phyloP scores from a whole-genome alignment of 2,113 vertebrate species.

The Podiceps cristatus region DNA sequence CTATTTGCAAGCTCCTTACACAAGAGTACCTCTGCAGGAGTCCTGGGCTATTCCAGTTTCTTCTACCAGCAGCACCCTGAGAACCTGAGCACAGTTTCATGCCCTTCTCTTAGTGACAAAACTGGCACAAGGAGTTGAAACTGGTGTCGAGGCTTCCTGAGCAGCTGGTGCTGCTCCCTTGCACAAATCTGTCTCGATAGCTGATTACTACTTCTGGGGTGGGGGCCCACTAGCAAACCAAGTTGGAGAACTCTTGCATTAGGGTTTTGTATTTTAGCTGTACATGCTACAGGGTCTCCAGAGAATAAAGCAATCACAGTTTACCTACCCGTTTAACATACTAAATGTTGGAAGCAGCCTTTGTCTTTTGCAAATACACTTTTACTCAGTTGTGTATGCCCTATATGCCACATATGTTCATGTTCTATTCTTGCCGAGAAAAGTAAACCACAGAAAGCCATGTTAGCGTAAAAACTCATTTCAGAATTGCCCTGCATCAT shows the following conservation, averaged over 20 bases:
- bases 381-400: background rate
- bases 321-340: background rate
- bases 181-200: background rate
- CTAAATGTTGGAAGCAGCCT: background rate
- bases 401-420: background rate
- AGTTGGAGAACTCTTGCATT: background rate
- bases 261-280: background rate
- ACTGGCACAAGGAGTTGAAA: background rate
- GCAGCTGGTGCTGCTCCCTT: background rate
- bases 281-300: background rate
- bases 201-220: background rate
- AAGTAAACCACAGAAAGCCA: background rate
- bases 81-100: background rate
- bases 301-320: background rate
- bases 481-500: background rate
- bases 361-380: background rate
- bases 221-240: background rate
- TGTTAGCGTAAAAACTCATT: background rate
- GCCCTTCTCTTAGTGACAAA: background rate
- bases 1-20: background rate
- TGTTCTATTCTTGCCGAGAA: background rate
- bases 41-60: background rate
- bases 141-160: background rate
- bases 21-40: background rate
- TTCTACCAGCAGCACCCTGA: background rate